phyloP scores from a whole-genome alignment of 2,797 vertebrate genomes.

The Coranthus polyacanthus region DNA sequence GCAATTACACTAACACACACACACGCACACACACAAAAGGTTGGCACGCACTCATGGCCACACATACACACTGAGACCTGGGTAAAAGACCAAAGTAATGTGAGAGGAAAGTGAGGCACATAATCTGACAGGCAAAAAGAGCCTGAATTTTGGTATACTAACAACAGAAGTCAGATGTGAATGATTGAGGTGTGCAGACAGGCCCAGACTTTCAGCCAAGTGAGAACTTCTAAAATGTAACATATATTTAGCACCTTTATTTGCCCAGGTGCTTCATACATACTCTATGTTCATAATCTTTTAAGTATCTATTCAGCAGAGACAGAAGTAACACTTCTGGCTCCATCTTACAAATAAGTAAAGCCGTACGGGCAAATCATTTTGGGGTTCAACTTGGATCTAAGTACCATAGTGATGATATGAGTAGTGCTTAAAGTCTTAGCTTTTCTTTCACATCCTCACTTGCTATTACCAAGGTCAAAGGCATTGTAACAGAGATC shows the following conservation, averaged over 20 bases:
- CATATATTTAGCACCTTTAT: slow-evolving; percentile 57
- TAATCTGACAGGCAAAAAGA: slow-evolving; percentile 73
- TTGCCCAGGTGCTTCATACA: slow-evolving; percentile 45
- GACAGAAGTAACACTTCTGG: slow-evolving; percentile 38
- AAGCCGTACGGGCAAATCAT: slow-evolving; percentile 21
- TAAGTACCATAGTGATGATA: slow-evolving; percentile 63
- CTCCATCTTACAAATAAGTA: slow-evolving; percentile 29
- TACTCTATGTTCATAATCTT: slow-evolving; percentile 39
- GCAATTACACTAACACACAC: slow-evolving; percentile 61
- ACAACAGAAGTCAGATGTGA: slow-evolving; percentile 68
- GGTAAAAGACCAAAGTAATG: slow-evolving; percentile 63
- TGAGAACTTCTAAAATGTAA: slow-evolving; percentile 60
- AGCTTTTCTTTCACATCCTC: slow-evolving; percentile 58
- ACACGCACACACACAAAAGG: too few species aligned
- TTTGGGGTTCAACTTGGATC: slow-evolving; percentile 29
- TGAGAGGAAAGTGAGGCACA: slow-evolving; percentile 80
- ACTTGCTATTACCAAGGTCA: slow-evolving; percentile 55
- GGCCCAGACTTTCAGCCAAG: slow-evolving; percentile 54
- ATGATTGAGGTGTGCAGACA: slow-evolving; percentile 62
- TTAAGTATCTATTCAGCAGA: slow-evolving; percentile 50
- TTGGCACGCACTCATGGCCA: slow-evolving; percentile 39
- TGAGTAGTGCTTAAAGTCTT: slow-evolving; percentile 63
- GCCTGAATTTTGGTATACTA: slow-evolving; percentile 81
- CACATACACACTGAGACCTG: slow-evolving; percentile 53
- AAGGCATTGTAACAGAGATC: slow-evolving; percentile 68